Evolutionary conservation across 2,797 vertebrate genomes (phyloP).

Genomic region (Alcedo atthis): DNA sequence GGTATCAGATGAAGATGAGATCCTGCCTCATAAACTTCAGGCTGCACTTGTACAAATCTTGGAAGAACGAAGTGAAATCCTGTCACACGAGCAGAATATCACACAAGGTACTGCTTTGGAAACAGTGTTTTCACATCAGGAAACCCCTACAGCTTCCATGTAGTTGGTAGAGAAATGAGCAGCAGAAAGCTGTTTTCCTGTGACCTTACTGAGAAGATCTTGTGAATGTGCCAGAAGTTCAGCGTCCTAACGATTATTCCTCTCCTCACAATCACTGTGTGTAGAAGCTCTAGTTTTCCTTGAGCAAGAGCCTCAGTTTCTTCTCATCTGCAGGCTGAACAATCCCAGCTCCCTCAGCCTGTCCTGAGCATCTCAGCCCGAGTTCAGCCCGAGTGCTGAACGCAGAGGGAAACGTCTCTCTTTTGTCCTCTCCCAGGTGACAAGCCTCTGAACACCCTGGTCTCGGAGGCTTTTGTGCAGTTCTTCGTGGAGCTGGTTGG

Average conservation of each 20-base stretch:
- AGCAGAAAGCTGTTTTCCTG: not conserved
- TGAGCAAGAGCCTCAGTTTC: not conserved
- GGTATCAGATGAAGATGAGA: conserved; percentile 95
- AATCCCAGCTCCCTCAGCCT: no score
- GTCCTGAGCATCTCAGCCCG: no score
- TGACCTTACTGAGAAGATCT: not conserved
- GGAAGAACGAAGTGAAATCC: conserved; percentile 89
- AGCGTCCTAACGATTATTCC: not conserved
- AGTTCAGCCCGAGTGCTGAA: no score
- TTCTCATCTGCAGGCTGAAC: no score
- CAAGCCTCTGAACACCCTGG: conserved; percentile 82
- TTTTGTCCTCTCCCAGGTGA: conserved; percentile 49
- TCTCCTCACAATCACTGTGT: not conserved
- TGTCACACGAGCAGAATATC: conserved; percentile 78
- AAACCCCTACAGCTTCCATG: not conserved
- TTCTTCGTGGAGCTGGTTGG: conserved; percentile 96
- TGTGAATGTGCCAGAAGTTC: not conserved
- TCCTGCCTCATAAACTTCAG: conserved; percentile 95
- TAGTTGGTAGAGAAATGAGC: not conserved
- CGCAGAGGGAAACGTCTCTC: not conserved
- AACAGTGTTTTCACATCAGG: not conserved
- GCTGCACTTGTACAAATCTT: conserved; percentile 92
- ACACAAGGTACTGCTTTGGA: conserved; percentile 69
- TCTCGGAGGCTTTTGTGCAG: conserved; percentile 94
- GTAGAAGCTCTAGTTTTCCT: not conserved